Base-by-base conservation (phyloP, 2,113 vertebrate species). In the Gorsachius goisagi region DNA sequence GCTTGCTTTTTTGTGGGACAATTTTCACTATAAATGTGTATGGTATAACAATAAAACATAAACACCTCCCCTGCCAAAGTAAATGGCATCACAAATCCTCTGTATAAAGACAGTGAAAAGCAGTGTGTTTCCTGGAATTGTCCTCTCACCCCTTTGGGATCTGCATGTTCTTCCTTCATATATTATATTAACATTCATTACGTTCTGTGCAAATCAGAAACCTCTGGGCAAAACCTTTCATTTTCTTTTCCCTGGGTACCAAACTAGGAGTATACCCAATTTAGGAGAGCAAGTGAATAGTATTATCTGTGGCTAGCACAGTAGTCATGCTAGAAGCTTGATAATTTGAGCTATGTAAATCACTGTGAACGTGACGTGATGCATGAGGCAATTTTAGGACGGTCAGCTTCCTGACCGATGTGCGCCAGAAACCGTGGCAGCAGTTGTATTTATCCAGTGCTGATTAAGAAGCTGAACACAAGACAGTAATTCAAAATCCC, bases 71-170 rank as follows among this genome's bases (percentile, higher is more conserved):
- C 58, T 76, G 44, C 28, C 74, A 95, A 91, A 96, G 39, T 39
- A 94, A 91, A 95, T 76, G 74, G 50, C 53, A 85, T n/a, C 50
- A 91, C 63, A 95, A 94, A 91, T 79, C 15, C 69, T 79, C 62
- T 66, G 11, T 23, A 73, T 32, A 68, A 93, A 81, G 50, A 47
- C 55, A 68, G 49, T 52, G 73, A 75, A 95, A 91, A 92, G 33
- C 1, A 1, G 3, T 45, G 21, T 26, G 82, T 93, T 52, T 56
- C 30, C 44, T n/a, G 45, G 64, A 90, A 93, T 55, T 11, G 60
- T 64, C 30, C 35, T 72, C 88, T 84, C 5, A 2, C 20, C 5
- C n/a, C 56, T 86, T 84, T 89, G 89, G 53, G 80, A 89, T 88
- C 53, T 41, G 14, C 58, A 18, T 69, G 21, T 53, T 76, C 62